Conservation (phyloP, 2,888 invertebrate species). For the Microplitis manilae region DNA sequence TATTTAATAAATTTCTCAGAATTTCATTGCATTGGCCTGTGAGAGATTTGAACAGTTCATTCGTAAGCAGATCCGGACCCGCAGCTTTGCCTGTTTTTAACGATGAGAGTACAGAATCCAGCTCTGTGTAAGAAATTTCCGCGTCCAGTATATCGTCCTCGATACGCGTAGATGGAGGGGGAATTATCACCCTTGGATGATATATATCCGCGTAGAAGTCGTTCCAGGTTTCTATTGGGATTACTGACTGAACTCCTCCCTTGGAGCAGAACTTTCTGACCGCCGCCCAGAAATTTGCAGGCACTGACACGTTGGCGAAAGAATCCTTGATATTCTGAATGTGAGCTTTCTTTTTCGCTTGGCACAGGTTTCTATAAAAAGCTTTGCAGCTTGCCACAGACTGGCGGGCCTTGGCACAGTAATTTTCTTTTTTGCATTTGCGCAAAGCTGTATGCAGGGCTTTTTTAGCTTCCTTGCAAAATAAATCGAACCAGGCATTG, state of each 20-base stretch:
- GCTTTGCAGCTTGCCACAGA: neutral
- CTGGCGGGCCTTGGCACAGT: neutral
- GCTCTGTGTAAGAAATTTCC: slow-evolving; percentile 17
- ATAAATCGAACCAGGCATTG: neutral
- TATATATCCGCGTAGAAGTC: neutral
- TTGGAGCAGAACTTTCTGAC: neutral
- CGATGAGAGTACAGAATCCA: slow-evolving; percentile 11
- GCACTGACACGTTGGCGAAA: neutral
- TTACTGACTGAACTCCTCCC: neutral
- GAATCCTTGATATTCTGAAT: neutral
- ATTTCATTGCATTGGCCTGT: slow-evolving; percentile 21
- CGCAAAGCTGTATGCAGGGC: neutral
- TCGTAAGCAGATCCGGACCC: slow-evolving; percentile 40
- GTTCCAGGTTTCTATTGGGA: neutral
- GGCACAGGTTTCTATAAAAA: neutral
- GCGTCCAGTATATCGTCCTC: slow-evolving; percentile 13
- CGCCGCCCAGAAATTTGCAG: neutral
- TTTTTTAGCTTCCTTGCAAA: neutral
- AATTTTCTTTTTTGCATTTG: neutral
- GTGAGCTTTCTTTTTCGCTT: neutral
- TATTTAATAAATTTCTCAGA: slow-evolving; percentile 33
- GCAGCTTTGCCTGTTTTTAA: slow-evolving; percentile 40
- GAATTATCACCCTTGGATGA: neutral
- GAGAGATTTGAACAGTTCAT: slow-evolving; percentile 36
- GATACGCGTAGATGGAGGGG: neutral